Percentiles rank a stretch among this genome's conserved stretches.
Evolutionary conservation across 2,888 invertebrate genomes (phyloP).

Genomic region (Muschampia plurimacula): DNA sequence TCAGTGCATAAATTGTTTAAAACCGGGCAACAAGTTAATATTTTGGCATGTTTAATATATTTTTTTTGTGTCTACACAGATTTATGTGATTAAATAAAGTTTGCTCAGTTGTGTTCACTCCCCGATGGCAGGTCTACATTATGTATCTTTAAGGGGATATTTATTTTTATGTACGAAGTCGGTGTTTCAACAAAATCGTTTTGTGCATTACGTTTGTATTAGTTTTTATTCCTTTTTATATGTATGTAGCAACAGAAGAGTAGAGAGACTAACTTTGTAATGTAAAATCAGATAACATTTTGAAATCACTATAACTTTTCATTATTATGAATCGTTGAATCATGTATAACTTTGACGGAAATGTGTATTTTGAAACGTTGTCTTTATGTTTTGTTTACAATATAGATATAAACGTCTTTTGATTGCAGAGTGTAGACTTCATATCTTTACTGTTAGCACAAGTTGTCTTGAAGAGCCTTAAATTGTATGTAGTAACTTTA

Average conservation of each 20-base stretch:
- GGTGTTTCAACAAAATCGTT: conserved; percentile 4
- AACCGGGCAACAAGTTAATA: no score
- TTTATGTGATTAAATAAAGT: not conserved
- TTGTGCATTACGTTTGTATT: not conserved
- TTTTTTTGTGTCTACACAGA: not conserved
- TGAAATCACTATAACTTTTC: not conserved
- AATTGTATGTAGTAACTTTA: conserved; percentile 28
- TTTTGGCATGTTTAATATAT: no score
- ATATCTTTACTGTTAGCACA: conserved; percentile 26
- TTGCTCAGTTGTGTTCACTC: conserved; percentile 16
- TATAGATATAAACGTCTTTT: not conserved
- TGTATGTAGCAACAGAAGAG: conserved; percentile 20
- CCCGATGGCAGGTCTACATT: not conserved
- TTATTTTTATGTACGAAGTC: conserved; percentile 31
- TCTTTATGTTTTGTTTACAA: conserved; percentile 8
- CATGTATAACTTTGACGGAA: not conserved
- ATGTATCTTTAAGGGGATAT: conserved; percentile 33
- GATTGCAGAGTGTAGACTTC: conserved; percentile 23
- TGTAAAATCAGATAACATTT: conserved; percentile 15
- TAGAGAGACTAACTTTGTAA: conserved; percentile 20
- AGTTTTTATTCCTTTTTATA: conserved; percentile 10
- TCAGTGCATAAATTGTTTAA: no score
- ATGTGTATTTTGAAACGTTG: conserved; percentile 17
- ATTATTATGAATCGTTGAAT: not conserved
- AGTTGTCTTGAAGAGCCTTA: conserved; percentile 33